These are phyloP conservation scores for Melipona beecheii DNA, from an alignment of 2,888 invertebrate species.

Conservation along the genomic window DNA sequence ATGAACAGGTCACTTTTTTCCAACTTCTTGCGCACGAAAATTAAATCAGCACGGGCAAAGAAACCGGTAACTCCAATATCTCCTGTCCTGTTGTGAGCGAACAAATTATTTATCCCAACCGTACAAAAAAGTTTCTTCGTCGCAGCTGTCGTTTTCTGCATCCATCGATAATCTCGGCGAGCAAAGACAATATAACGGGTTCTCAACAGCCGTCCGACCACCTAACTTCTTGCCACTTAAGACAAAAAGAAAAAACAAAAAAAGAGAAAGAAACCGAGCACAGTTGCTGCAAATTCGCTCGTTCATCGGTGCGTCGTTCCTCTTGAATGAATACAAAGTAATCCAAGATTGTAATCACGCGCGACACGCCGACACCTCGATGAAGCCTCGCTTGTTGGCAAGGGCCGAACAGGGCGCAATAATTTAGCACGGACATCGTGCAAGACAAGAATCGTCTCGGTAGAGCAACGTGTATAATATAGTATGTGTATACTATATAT, in stretches of 20 bases:
- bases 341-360: slow-evolving; percentile 57
- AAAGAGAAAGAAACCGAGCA: neutral
- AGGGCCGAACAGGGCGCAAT: slow-evolving; percentile 48
- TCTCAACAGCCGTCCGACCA: neutral
- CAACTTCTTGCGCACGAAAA: slow-evolving; percentile 1
- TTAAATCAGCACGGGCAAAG: neutral
- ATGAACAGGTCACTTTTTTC: neutral
- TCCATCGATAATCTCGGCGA: neutral
- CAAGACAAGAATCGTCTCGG: slow-evolving; percentile 70
- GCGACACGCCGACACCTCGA: slow-evolving; percentile 57
- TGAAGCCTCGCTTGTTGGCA: slow-evolving; percentile 27
- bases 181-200: slow-evolving; percentile 34
- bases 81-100: neutral
- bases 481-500: neutral
- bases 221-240: neutral
- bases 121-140: neutral
- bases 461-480: slow-evolving; percentile 37
- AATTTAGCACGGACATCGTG: slow-evolving; percentile 61
- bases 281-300: slow-evolving; percentile 14
- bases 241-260: no score
- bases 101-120: slow-evolving; percentile 9
- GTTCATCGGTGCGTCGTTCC: neutral
- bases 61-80: neutral
- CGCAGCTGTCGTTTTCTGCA: slow-evolving; percentile 29
- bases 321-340: slow-evolving; percentile 13